Evolutionary conservation across 2,888 invertebrate species (phyloP).

Genomic region (Lepidochitona cinerea): DNA sequence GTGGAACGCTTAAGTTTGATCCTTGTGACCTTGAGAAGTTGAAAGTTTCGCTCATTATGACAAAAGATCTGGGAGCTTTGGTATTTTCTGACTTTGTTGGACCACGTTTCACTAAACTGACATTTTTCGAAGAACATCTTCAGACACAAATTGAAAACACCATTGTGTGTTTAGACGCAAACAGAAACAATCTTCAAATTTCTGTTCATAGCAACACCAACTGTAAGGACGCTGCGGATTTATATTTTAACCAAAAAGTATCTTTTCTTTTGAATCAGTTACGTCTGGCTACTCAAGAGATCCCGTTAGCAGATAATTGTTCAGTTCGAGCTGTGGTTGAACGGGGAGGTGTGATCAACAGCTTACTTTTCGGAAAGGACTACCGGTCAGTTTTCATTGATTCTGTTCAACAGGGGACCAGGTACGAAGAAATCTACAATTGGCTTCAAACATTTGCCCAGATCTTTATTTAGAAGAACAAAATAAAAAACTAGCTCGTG

Average conservation of each 20-base stretch:
- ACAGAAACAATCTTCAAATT: constrained; percentile 22
- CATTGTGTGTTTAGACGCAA: constrained; percentile 45
- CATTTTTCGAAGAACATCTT: constrained; percentile 37
- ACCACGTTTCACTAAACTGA: constrained; percentile 37
- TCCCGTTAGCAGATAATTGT: not conserved
- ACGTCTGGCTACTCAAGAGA: not conserved
- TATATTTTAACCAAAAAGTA: no score
- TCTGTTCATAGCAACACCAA: not conserved
- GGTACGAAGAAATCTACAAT: no score
- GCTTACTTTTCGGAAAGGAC: constrained; percentile 47
- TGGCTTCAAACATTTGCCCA: no score
- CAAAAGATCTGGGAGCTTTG: constrained; percentile 39
- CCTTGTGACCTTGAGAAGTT: constrained; percentile 29
- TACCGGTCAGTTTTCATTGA: constrained; percentile 40
- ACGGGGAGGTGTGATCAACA: constrained; percentile 37
- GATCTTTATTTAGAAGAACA: no score
- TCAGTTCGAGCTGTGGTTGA: constrained; percentile 39
- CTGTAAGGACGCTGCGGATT: no score
- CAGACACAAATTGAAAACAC: constrained; percentile 20
- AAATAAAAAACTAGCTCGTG: no score
- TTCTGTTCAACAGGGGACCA: constrained; percentile 14
- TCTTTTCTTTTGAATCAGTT: no score
- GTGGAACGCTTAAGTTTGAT: constrained; percentile 31
- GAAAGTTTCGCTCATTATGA: constrained; percentile 30
- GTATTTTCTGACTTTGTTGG: constrained; percentile 47